Base-by-base conservation (phyloP, 2,113 vertebrate species). In the Heptranchias perlo region DNA sequence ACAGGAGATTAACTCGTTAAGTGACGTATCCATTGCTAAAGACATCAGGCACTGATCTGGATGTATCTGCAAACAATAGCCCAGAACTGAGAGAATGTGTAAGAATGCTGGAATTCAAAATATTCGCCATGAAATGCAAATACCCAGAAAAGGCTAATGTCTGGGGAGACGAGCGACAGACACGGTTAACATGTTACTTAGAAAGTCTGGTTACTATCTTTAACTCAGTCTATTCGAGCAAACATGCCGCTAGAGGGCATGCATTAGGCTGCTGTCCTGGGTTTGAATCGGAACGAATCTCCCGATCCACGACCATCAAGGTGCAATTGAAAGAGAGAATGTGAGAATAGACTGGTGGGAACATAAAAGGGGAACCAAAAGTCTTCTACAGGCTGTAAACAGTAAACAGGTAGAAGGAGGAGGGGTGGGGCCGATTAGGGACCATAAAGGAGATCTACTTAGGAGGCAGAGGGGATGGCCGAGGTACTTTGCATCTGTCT, bases 161-260 rank as follows among this genome's bases (percentile, higher is more conserved):
- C 21, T 44, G 16, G 62, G 39, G 11, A 67, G 67, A 47, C 35
- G 47, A 67, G 39, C 25, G 62, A 94, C 62, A 92, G 89, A 4
- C 89, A 94, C 39, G 23, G 62, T 94, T 94, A 94, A 94, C n/a
- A 44, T 67, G 62, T 67, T 94, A 94, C 92, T 94, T 44, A 67
- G 39, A 61, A 94, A 67, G 39, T 94, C 92, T 94, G 62, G n/a
- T 61, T 92, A 35, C 11, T 91, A 91, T 58, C 87, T 91, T 61
- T 47, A n/a, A 65, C 35, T 47, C 82, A 52, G 39, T 94, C 62
- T 92, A 21, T 61, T 61, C 62, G 89, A n/a, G 89, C 31, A 61
- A 61, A 16, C 13, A 31, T 14, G 14, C 54, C 31, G 6, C n/a
- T 31, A 39, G 31, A 89, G 25, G 14, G 6, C 13, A 0, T n/a